phyloP scores from a whole-genome alignment of 1,140 invertebrate species.

The Wiebesia pumilae region DNA sequence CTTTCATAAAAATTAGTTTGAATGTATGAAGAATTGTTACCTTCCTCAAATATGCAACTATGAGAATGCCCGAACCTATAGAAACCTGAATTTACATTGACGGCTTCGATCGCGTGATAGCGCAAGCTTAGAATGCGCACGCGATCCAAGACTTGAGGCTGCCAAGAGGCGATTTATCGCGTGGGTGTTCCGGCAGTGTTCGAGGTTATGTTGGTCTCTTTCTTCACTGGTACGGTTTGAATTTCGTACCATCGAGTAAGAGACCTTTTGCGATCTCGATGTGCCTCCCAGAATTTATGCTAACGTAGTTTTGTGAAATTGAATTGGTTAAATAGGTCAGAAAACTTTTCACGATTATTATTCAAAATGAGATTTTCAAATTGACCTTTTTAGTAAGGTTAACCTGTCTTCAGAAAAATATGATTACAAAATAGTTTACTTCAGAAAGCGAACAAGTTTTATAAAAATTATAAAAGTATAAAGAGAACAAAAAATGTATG shows the following conservation, averaged over 20 bases:
- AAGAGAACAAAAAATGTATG: too few relatives aligned
- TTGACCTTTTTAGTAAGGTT: too few relatives aligned
- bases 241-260: neutral
- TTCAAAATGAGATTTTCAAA: too few relatives aligned
- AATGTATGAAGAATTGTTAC: neutral
- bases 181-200: neutral
- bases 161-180: conserved; percentile 3
- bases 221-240: neutral
- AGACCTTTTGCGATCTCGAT: neutral
- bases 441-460: too few relatives aligned
- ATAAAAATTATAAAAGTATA: too few relatives aligned
- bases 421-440: too few relatives aligned
- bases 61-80: neutral
- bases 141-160: neutral
- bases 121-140: neutral
- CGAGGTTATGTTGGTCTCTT: neutral
- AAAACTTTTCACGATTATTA: too few relatives aligned
- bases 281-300: too few relatives aligned
- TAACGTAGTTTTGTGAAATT: neutral
- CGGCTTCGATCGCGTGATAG: neutral
- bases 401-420: too few relatives aligned
- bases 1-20: neutral
- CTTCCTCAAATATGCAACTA: neutral
- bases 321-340: neutral
- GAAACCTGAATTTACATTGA: conserved; percentile 18